Evolutionary conservation across 2,888 invertebrate genomes (phyloP).

Genomic region (Gandaritis pyraliata): DNA sequence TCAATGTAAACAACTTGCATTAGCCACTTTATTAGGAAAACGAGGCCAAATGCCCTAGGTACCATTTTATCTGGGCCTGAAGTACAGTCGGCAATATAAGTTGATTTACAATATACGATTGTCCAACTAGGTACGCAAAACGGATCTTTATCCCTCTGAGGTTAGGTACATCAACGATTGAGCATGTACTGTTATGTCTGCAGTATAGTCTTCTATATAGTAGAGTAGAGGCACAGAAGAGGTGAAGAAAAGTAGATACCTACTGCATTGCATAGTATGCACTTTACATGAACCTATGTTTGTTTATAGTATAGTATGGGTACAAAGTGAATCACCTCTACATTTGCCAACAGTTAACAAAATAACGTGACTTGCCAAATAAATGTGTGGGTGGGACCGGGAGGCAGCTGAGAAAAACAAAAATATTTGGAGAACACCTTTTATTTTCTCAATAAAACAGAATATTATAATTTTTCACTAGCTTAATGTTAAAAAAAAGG

Average conservation of each 20-base stretch:
- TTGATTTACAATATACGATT: no score
- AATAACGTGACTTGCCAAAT: slow-evolving; percentile 72
- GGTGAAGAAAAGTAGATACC: no score
- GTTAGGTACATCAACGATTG: no score
- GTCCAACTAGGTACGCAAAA: no score
- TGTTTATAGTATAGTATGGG: neutral
- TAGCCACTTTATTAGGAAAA: slow-evolving; percentile 30
- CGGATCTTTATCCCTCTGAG: no score
- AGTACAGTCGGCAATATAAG: no score
- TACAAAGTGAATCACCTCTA: slow-evolving; percentile 47
- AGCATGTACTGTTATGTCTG: no score
- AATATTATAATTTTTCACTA: slow-evolving; percentile 82
- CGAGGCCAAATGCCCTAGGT: slow-evolving; percentile 7
- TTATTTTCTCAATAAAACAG: slow-evolving; percentile 82
- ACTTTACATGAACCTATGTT: slow-evolving; percentile 12
- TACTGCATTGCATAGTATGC: no score
- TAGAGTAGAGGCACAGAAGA: no score
- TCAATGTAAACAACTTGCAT: slow-evolving; percentile 51
- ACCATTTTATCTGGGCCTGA: no score
- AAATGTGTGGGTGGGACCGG: slow-evolving; percentile 52
- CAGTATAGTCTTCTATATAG: no score
- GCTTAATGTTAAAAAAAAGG: slow-evolving; percentile 72
- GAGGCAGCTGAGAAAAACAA: slow-evolving; percentile 60
- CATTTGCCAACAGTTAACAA: slow-evolving; percentile 66
- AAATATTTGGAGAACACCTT: slow-evolving; percentile 73